These are phyloP conservation scores for Sciurus niger DNA, from an alignment of 2,113 vertebrate species.

Conservation along the genomic window DNA sequence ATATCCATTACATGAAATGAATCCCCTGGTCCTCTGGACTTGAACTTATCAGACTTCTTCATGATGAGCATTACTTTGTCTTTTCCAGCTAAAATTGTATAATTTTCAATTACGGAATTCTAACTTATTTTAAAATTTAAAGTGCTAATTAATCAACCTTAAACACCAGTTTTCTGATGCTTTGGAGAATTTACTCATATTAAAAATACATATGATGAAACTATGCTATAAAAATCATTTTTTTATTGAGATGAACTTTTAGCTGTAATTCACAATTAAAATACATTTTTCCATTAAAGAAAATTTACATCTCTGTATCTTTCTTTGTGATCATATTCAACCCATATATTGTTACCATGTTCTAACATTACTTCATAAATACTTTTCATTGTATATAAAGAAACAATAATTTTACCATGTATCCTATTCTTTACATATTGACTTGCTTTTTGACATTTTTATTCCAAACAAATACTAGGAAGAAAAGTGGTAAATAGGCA, in stretches of 20 bases:
- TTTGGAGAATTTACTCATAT: background rate
- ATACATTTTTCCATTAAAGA: background rate
- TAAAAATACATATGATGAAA: background rate
- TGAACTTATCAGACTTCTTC: slow-evolving; percentile 32
- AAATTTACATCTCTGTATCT: background rate
- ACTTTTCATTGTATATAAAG: background rate
- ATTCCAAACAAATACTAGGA: background rate
- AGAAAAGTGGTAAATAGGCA: background rate
- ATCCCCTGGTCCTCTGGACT: slow-evolving; percentile 18
- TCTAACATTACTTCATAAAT: background rate
- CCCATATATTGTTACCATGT: background rate
- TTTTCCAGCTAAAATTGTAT: slow-evolving; percentile 47
- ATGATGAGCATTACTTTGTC: background rate
- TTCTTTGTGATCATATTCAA: background rate
- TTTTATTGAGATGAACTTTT: background rate
- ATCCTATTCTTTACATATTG: background rate
- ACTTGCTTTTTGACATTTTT: background rate
- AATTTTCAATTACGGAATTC: slow-evolving; percentile 55
- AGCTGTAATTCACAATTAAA: slow-evolving; percentile 47
- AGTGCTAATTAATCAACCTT: slow-evolving; percentile 42
- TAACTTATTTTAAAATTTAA: slow-evolving; percentile 68
- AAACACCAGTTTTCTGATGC: slow-evolving; percentile 34
- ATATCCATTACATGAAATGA: slow-evolving; percentile 68
- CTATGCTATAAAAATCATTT: background rate
- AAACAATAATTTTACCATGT: background rate